phyloP scores from a whole-genome alignment of 2,888 invertebrate genomes.

The Hydraecia micacea region DNA sequence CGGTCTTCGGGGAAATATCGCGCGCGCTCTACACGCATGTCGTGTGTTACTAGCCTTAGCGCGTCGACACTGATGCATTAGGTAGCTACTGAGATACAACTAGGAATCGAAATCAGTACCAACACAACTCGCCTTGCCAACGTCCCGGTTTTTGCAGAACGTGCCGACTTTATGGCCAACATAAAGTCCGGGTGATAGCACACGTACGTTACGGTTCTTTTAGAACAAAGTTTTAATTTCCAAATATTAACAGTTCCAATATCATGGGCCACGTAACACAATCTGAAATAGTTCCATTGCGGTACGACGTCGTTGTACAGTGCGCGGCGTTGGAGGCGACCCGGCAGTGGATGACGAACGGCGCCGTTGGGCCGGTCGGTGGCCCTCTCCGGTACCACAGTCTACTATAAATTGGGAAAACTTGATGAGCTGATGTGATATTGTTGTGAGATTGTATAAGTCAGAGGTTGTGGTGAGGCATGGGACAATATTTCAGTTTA shows the following conservation, averaged over 20 bases:
- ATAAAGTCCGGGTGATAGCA: no score
- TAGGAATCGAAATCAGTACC: background rate
- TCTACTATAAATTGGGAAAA: conserved; percentile 8
- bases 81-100: background rate
- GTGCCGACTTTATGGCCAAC: no score
- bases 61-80: background rate
- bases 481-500: background rate
- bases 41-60: background rate
- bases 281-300: background rate
- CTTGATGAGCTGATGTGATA: conserved; percentile 6
- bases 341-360: background rate
- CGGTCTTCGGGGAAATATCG: no score
- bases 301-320: background rate
- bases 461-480: background rate
- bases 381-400: conserved; percentile 1
- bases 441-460: background rate
- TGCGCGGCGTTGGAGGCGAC: background rate
- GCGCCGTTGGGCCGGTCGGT: background rate
- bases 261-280: background rate
- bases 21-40: background rate
- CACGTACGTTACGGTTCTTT: background rate
- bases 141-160: no score
- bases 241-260: background rate
- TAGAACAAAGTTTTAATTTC: no score
- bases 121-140: background rate